Conservation (phyloP, 2,113 vertebrate species). For the Hystrix brachyura region DNA sequence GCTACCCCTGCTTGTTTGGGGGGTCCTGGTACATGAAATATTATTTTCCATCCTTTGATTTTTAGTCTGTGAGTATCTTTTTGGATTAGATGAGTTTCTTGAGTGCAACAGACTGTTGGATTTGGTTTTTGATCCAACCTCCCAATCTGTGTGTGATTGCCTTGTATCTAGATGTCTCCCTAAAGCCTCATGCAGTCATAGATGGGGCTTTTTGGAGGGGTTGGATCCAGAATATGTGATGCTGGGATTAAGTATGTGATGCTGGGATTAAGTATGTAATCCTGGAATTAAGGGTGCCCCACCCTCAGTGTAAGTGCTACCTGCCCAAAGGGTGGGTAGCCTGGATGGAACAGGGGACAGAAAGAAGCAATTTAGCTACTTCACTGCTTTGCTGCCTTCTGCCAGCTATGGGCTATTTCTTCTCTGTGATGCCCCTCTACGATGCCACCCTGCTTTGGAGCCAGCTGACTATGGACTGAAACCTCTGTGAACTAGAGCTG, state of each 20-base stretch:
- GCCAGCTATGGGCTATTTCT: not conserved
- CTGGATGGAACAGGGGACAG: not conserved
- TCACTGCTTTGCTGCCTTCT: not conserved
- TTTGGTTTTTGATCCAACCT: not conserved
- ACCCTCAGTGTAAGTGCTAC: not conserved
- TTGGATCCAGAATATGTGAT: not conserved
- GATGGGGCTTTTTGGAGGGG: not conserved
- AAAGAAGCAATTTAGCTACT: not conserved
- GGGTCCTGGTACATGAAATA: not conserved
- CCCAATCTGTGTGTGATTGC: not conserved
- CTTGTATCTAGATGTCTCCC: not conserved
- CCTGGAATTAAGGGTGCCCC: not conserved
- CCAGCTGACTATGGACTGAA: not conserved
- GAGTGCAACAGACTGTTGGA: not conserved
- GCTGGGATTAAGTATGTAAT: not conserved
- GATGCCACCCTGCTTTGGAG: not conserved
- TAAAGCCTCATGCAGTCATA: not conserved
- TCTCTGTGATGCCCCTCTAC: not conserved
- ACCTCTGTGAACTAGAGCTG: not conserved
- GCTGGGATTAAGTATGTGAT: not conserved
- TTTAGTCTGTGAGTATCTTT: not conserved
- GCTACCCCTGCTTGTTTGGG: not conserved
- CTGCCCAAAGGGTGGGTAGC: not conserved
- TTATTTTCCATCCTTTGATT: not conserved
- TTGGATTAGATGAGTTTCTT: not conserved